Percentiles rank a stretch among this genome's conserved stretches.
These are phyloP conservation scores for Tolmerus cingulatus DNA, from an alignment of 2,888 invertebrate species.

Conservation along the genomic window DNA sequence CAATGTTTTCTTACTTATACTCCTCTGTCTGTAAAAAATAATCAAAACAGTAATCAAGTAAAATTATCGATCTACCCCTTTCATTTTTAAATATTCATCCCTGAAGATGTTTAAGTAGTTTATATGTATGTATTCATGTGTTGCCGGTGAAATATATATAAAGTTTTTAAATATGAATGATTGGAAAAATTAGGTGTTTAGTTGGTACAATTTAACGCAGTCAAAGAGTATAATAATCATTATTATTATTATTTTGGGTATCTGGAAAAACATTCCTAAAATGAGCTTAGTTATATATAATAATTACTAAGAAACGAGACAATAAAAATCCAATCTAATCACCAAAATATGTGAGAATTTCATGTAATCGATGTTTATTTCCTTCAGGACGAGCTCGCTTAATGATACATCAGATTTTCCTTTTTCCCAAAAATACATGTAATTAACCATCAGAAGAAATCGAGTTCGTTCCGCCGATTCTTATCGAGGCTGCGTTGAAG, in stretches of 20 bases:
- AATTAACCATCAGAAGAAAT: not conserved
- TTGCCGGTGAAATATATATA: no score
- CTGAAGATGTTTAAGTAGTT: no score
- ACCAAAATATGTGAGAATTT: not conserved
- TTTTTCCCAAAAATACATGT: not conserved
- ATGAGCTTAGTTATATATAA: not conserved
- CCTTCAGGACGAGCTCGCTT: not conserved
- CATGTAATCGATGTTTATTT: not conserved
- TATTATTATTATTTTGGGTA: not conserved
- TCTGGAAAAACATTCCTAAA: not conserved
- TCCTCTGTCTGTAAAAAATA: no score
- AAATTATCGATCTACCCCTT: no score
- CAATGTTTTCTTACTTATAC: no score
- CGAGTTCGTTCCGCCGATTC: constrained; percentile 3
- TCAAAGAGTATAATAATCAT: no score
- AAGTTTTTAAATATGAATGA: no score
- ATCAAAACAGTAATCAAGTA: no score
- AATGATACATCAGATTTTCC: constrained; percentile 6
- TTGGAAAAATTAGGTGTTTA: no score
- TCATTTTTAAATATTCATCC: no score
- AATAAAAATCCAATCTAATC: not conserved
- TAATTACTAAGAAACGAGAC: not conserved
- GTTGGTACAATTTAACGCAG: no score
- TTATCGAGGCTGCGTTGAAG: not conserved
- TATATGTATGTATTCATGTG: no score